Evolutionary conservation across 2,797 vertebrate genomes (phyloP), one percentile per base, ranked within the genome.

Genomic region (Acrossocheilus wenchowensis): DNA sequence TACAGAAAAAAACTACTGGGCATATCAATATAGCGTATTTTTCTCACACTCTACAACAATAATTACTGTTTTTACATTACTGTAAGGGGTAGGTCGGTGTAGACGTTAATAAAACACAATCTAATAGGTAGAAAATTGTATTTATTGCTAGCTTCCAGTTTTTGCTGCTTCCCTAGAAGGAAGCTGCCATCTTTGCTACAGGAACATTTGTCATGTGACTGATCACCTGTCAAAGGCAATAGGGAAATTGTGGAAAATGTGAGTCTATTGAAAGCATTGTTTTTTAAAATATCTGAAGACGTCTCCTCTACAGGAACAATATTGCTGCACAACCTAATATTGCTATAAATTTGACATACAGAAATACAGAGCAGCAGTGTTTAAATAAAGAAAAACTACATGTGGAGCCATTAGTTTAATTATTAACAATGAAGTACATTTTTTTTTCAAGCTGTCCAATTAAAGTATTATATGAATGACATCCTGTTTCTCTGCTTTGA

Each of bases 171-270:
- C 41, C 8, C 17, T 48, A 30, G 30, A 30, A 30, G 19, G 64
- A 66, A 60, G 62, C 79, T 41, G 54, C 39, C 54, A 79, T 79
- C 14, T 78, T 60, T 78, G 54, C 6, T 39, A 36, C 12, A 19
- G 23, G n/a, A 64, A 64, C 9, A 79, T 41, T 43, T 39, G 12
- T 79, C 39, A 79, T 79, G 14, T 79, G 57, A 80, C 39, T 10
- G 41, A 45, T 64, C 57, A 26, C 54, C 6, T 62, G 54, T 36
- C 34, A 78, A 39, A 21, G 6, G 48, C 2, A 71, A 72, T 62
- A n/a, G 7, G 10, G 26, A 48, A 73, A 15, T n/a, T 2, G 2
- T 39, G 21, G 7, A 34, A 50, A 45, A 5, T 73, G 41, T 45
- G 34, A 17, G 12, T 66, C 12, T 30, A 14, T 26, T 39, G 23